Percentiles rank a stretch among this genome's conserved stretches.
Conservation (phyloP, 2,113 vertebrate species). For the Paradisaea rubra region DNA sequence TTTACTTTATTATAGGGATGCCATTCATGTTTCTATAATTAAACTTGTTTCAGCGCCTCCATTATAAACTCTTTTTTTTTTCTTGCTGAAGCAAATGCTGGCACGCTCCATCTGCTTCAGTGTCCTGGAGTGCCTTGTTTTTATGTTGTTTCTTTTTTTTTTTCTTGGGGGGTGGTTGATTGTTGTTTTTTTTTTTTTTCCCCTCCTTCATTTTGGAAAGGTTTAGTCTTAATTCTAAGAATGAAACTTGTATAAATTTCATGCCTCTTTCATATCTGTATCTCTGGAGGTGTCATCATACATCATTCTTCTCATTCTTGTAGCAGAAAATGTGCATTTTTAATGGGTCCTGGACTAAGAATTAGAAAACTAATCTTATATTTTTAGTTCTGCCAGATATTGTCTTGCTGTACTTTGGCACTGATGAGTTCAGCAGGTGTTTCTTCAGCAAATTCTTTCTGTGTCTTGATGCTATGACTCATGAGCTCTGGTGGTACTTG, state of each 20-base stretch:
- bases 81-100: conserved; percentile 4
- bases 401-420: neutral
- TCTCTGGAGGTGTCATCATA: neutral
- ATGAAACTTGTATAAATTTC: neutral
- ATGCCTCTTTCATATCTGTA: neutral
- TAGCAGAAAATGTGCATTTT: neutral
- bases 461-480: neutral
- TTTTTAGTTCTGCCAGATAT: neutral
- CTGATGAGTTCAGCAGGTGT: neutral
- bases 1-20: conserved; percentile 26
- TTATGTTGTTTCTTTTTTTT: neutral
- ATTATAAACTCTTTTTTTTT: neutral
- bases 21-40: conserved; percentile 44
- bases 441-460: neutral
- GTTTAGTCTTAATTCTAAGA: neutral
- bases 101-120: conserved; percentile 11
- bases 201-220: neutral
- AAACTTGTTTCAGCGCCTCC: conserved; percentile 9
- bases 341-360: neutral
- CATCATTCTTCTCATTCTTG: neutral
- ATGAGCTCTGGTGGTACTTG: neutral
- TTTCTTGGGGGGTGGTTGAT: rapidly evolving
- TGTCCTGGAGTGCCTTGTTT: neutral
- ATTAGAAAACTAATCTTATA: neutral
- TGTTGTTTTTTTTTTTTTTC: neutral